These are phyloP conservation scores for Perca flavescens DNA, from an alignment of 2,113 vertebrate species.

Conservation along the genomic window DNA sequence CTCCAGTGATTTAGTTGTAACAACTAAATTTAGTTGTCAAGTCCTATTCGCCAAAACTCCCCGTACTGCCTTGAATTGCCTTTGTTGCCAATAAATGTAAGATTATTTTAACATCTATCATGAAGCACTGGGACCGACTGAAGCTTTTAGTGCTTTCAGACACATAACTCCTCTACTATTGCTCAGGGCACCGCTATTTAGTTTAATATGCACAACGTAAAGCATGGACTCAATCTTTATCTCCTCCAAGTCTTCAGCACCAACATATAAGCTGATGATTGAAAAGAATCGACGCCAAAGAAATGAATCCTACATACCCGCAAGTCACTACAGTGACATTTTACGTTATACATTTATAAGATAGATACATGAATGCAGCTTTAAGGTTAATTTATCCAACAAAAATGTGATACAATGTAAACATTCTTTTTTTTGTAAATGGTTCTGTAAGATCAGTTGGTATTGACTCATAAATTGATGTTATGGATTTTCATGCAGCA, in stretches of 20 bases:
- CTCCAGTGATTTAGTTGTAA: constrained; percentile 34
- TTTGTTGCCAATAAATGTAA: constrained; percentile 58
- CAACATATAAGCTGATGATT: constrained; percentile 59
- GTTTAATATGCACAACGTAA: constrained; percentile 61
- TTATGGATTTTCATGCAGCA: constrained; percentile 3
- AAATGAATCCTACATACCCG: constrained; percentile 8
- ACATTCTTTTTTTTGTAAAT: constrained; percentile 2
- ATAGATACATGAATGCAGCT: constrained; percentile 20
- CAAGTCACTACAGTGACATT: constrained; percentile 15
- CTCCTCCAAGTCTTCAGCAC: constrained; percentile 43
- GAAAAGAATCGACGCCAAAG: constrained; percentile 39
- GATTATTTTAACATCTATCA: constrained; percentile 53
- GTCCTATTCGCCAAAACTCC: constrained; percentile 33
- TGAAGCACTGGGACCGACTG: constrained; percentile 27
- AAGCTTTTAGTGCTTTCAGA: constrained; percentile 54
- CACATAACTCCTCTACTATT: constrained; percentile 44
- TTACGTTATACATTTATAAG: constrained; percentile 4
- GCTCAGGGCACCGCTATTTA: constrained; percentile 51
- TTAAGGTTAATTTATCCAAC: constrained; percentile 26
- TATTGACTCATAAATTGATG: constrained; percentile 10
- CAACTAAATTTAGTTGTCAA: constrained; percentile 46
- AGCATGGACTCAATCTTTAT: constrained; percentile 54
- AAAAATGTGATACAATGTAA: constrained; percentile 26
- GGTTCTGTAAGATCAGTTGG: constrained; percentile 3
- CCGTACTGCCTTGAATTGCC: constrained; percentile 31